Base-by-base conservation (phyloP, 30 jellyfish, hydroid and myxozoan species). In the Hydractinia echinata region DNA sequence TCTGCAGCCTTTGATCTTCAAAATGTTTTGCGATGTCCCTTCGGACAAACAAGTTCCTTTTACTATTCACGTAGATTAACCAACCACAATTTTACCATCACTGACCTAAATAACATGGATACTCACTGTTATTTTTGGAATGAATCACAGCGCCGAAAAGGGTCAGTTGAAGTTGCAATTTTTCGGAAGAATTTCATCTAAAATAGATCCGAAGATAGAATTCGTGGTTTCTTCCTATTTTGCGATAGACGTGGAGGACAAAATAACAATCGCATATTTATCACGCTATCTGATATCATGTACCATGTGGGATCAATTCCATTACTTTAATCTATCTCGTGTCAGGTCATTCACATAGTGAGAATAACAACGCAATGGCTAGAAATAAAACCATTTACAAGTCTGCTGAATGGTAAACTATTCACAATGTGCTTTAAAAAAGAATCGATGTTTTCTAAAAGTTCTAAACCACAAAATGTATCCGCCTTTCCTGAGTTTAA, bases 211-310 rank as follows among this genome's bases (percentile, higher is more conserved):
- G 21, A 67, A 11, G 78, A 16, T 13, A 4, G 78, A 10, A 67
- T 67, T 20, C 1, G 50, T 67, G 78, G 4, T 48, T 1, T 67
- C 3, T 4, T 11, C 3, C 78, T 67, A 10, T 67, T 67, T 20
- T 11, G 78, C 50, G 78, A 67, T 48, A 67, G 78, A 67, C 4
- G 78, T 67, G 78, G 78, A 48, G 78, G 78, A 10, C 78, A 67
- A 67, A 1, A 67, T 0, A 67, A 67, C 51, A 67, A 67, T 48
- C 11, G 78, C 50, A 67, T 67, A 11, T 58, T 58, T 58, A 18
- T 58, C 69, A 58, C 19, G 69, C 69, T 58, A 13, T 58, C 69
- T 0, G 1, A 58, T 18, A 18, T 18, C 2, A 13, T 58, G 15
- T n/a, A n/a, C n/a, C n/a, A n/a, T n/a, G n/a, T n/a, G n/a, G n/a